phyloP scores from a whole-genome alignment of 1,140 invertebrate genomes.

The Vollenhovia emeryi region DNA sequence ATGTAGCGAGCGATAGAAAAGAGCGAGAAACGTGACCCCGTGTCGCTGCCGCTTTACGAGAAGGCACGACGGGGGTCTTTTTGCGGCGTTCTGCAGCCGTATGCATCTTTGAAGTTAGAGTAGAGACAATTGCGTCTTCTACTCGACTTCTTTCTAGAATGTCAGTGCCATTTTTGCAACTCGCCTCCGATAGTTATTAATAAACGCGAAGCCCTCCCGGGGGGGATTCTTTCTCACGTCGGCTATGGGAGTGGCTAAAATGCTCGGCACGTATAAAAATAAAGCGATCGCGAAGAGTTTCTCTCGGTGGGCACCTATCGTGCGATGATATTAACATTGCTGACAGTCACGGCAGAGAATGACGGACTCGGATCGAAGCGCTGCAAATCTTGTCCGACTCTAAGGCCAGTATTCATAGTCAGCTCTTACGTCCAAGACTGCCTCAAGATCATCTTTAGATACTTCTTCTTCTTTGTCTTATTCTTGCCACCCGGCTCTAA shows the following conservation, averaged over 20 bases:
- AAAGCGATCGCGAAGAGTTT: conserved; percentile 10
- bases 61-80: background rate
- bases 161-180: conserved; percentile 53
- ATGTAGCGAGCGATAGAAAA: conserved; percentile 15
- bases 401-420: too few relatives aligned
- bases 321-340: conserved; percentile 1
- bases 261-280: conserved; percentile 28
- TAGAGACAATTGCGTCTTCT: conserved; percentile 4
- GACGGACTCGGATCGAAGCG: background rate
- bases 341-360: background rate
- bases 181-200: conserved; percentile 52
- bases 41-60: background rate
- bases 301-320: background rate
- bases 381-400: background rate
- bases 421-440: too few relatives aligned
- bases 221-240: background rate
- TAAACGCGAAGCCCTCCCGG: conserved; percentile 16
- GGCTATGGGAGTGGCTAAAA: conserved; percentile 25
- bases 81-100: background rate
- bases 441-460: too few relatives aligned
- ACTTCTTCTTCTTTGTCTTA: too few relatives aligned
- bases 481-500: too few relatives aligned
- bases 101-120: conserved; percentile 23
- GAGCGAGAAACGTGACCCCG: background rate
- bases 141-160: conserved; percentile 38